Conservation (phyloP, 2,797 vertebrate genomes). For the Euthynnus affinis region DNA sequence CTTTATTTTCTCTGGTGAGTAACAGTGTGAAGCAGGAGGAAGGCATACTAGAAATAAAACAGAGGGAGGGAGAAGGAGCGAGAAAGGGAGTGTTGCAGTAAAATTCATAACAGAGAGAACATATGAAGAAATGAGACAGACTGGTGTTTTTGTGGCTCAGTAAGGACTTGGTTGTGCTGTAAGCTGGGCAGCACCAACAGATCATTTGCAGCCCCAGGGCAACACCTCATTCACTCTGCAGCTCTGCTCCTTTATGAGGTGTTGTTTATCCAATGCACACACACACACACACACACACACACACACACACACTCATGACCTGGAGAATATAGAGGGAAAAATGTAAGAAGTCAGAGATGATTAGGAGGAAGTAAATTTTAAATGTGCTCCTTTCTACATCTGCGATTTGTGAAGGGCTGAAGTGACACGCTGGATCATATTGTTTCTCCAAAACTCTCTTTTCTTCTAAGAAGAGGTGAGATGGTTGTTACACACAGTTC, state of each 20-base stretch:
- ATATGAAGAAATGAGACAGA: slow-evolving; percentile 32
- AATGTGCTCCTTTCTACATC: not conserved
- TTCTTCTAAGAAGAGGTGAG: slow-evolving; percentile 13
- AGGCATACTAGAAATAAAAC: not conserved
- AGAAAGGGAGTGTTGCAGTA: slow-evolving; percentile 25
- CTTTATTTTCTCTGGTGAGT: slow-evolving; percentile 13
- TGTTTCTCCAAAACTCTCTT: slow-evolving; percentile 14
- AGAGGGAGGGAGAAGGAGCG: not conserved
- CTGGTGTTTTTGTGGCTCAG: slow-evolving; percentile 52
- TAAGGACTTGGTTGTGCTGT: slow-evolving; percentile 42
- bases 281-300: slow-evolving; percentile 4
- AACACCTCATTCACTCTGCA: slow-evolving; percentile 51
- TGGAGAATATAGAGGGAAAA: slow-evolving; percentile 8
- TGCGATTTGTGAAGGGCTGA: slow-evolving; percentile 10
- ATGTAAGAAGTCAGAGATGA: not conserved
- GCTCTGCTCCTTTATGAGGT: slow-evolving; percentile 44
- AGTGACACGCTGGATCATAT: slow-evolving; percentile 13
- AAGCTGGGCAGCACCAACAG: slow-evolving; percentile 13
- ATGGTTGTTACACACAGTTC: slow-evolving; percentile 33
- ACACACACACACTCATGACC: not conserved
- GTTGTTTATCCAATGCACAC: slow-evolving; percentile 40
- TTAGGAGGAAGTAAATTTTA: not conserved
- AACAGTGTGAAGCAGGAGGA: slow-evolving; percentile 6
- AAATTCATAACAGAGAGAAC: slow-evolving; percentile 1
- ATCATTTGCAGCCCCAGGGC: slow-evolving; percentile 36